Percentiles rank a stretch among this genome's conserved stretches.
Evolutionary conservation across 2,888 invertebrate species (phyloP).

Genomic region (Lymantria dispar): DNA sequence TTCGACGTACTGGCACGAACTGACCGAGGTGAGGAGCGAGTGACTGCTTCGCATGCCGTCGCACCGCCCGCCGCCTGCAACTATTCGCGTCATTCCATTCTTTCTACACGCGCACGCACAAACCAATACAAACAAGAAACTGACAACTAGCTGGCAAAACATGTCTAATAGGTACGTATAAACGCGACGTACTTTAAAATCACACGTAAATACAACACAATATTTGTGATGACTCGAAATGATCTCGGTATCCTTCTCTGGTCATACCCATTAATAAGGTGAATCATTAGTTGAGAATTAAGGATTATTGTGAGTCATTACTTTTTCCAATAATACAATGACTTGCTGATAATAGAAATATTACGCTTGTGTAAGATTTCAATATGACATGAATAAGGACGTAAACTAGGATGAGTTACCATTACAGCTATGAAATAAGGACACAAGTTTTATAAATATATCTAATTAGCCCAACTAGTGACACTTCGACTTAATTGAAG

Average conservation of each 20-base stretch:
- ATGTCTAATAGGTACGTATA: slow-evolving; percentile 37
- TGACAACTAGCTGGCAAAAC: slow-evolving; percentile 55
- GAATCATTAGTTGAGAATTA: slow-evolving; percentile 28
- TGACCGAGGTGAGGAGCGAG: slow-evolving; percentile 44
- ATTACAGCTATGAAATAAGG: too few relatives aligned
- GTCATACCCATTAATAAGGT: slow-evolving; percentile 24
- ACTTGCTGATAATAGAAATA: slow-evolving; percentile 10
- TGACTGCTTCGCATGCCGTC: slow-evolving; percentile 10
- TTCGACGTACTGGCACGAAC: slow-evolving; percentile 60
- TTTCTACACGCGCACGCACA: slow-evolving; percentile 72
- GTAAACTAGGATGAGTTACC: too few relatives aligned
- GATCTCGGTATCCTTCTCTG: slow-evolving; percentile 3
- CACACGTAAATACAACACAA: not conserved
- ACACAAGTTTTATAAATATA: too few relatives aligned
- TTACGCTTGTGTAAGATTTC: not conserved
- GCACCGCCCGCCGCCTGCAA: slow-evolving; percentile 54
- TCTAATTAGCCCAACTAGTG: too few relatives aligned
- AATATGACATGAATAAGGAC: too few relatives aligned
- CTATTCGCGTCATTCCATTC: slow-evolving; percentile 75
- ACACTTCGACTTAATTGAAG: too few relatives aligned
- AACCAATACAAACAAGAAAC: slow-evolving; percentile 69
- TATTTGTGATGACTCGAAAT: not conserved
- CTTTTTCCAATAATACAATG: not conserved
- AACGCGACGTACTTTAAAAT: slow-evolving; percentile 24
- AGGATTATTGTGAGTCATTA: slow-evolving; percentile 4